phyloP scores from a whole-genome alignment of 1,140 invertebrate genomes.

The Zaprionus tsacasi region DNA sequence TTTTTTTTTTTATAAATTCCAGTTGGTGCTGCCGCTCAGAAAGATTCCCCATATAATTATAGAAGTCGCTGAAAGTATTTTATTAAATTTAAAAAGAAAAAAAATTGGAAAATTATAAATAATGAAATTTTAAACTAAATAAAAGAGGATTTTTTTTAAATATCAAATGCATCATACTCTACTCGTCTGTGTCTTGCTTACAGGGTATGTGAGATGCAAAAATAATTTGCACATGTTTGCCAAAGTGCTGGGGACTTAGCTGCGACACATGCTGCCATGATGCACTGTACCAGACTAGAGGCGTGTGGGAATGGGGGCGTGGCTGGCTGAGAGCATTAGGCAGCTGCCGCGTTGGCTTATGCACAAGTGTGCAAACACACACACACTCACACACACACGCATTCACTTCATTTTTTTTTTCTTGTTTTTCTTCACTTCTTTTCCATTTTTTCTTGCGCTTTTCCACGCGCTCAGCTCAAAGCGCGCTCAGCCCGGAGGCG shows the following conservation, averaged over 20 bases:
- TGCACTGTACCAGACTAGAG: slow-evolving; percentile 13
- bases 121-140: too few species aligned
- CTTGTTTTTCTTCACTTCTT: slow-evolving; percentile 8
- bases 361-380: slow-evolving; percentile 7
- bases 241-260: slow-evolving; percentile 62
- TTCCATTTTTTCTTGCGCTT: slow-evolving; percentile 50
- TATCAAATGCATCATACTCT: background rate
- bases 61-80: too few species aligned
- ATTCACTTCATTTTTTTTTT: slow-evolving; percentile 54
- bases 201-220: slow-evolving; percentile 44
- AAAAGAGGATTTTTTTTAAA: too few species aligned
- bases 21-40: too few species aligned
- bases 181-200: background rate
- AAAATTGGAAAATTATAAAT: too few species aligned
- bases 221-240: slow-evolving; percentile 50
- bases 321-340: slow-evolving; percentile 35
- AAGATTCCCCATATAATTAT: too few species aligned
- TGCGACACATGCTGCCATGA: slow-evolving; percentile 34
- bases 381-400: slow-evolving; percentile 28
- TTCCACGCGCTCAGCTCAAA: slow-evolving; percentile 51
- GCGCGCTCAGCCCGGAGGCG: slow-evolving; percentile 41
- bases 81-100: too few species aligned
- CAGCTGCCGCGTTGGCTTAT: slow-evolving; percentile 19
- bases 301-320: slow-evolving; percentile 15
- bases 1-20: background rate